phyloP scores from a whole-genome alignment of 2,113 vertebrate species.

The Origma solitaria region DNA sequence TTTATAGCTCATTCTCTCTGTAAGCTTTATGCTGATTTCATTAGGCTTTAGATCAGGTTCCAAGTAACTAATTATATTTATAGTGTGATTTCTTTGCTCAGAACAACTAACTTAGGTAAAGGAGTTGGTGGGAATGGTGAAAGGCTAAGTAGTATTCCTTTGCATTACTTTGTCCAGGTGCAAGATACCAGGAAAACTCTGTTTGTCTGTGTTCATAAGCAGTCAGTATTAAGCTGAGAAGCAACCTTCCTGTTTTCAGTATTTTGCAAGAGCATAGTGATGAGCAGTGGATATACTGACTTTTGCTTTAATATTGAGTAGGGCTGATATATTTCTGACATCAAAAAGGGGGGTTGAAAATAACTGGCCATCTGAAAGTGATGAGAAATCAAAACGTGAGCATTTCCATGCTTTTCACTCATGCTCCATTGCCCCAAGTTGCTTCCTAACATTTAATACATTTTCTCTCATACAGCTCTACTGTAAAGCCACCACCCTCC shows the following conservation, averaged over 20 bases:
- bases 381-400: neutral
- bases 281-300: neutral
- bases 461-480: neutral
- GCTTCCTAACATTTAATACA: neutral
- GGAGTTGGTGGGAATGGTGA: conserved; percentile 48
- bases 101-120: conserved; percentile 36
- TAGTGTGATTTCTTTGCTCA: conserved; percentile 46
- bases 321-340: neutral
- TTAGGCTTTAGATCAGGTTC: conserved; percentile 62
- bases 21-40: conserved; percentile 55
- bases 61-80: conserved; percentile 67
- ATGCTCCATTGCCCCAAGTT: neutral
- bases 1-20: conserved; percentile 46
- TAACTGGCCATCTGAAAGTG: neutral
- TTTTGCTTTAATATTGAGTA: neutral
- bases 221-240: neutral
- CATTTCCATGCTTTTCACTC: neutral
- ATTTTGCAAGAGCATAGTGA: neutral
- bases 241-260: neutral
- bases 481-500: neutral
- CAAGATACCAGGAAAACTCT: neutral
- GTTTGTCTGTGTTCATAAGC: neutral
- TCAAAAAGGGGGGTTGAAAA: neutral
- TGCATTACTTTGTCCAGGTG: conserved; percentile 20
- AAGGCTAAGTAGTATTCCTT: neutral